Conservation (phyloP, 2,888 invertebrate genomes). For the Carcina quercana region DNA sequence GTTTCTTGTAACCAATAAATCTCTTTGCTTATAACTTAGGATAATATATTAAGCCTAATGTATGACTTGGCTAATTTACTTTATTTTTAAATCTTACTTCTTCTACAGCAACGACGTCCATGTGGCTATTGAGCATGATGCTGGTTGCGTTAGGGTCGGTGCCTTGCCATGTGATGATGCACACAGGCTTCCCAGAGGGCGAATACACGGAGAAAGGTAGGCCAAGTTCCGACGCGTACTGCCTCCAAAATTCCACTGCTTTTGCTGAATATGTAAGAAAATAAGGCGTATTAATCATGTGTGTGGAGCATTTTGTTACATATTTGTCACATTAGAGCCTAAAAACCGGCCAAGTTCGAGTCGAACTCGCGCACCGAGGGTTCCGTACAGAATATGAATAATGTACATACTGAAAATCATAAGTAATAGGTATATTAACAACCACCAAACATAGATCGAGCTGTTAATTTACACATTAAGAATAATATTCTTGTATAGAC, state of each 20-base stretch:
- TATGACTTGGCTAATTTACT: too few relatives aligned
- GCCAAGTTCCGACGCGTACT: constrained; percentile 79
- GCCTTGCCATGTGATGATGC: constrained; percentile 84
- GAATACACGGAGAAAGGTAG: constrained; percentile 76
- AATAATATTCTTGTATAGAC: too few relatives aligned
- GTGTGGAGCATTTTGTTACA: neutral
- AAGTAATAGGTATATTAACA: too few relatives aligned
- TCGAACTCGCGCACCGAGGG: too few relatives aligned
- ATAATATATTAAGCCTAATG: too few relatives aligned
- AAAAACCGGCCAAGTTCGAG: too few relatives aligned
- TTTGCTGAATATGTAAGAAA: constrained; percentile 70
- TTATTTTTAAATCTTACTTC: too few relatives aligned
- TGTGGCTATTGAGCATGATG: constrained; percentile 93
- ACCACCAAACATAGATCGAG: neutral
- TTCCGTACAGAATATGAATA: too few relatives aligned
- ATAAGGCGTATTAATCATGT: neutral
- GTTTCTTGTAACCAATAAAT: too few relatives aligned
- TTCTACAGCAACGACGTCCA: constrained; percentile 95
- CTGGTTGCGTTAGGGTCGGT: constrained; percentile 79
- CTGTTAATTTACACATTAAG: neutral
- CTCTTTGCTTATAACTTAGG: too few relatives aligned
- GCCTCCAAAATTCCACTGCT: constrained; percentile 81
- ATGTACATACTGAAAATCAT: too few relatives aligned
- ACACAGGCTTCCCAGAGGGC: constrained; percentile 49
- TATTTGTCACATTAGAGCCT: neutral